Conservation (phyloP, 2,113 vertebrate genomes). For the Rhegmatorhina hoffmannsi region DNA sequence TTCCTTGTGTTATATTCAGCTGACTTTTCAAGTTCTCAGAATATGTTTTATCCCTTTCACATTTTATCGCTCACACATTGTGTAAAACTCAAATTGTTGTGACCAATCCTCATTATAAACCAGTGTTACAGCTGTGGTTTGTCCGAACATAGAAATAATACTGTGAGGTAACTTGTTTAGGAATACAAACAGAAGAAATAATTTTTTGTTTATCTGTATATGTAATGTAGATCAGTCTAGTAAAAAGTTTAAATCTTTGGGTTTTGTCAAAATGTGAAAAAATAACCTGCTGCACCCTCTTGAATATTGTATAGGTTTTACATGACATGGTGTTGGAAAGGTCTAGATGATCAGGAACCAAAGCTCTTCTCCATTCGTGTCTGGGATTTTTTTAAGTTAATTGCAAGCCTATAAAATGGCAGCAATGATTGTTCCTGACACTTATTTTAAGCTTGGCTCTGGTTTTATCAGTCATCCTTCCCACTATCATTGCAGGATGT, state of each 20-base stretch:
- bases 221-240: not conserved
- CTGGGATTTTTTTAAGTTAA: not conserved
- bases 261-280: not conserved
- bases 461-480: not conserved
- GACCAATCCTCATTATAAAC: not conserved
- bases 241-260: not conserved
- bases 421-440: not conserved
- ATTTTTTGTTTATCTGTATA: not conserved
- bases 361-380: not conserved
- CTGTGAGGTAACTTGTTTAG: not conserved
- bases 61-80: not conserved
- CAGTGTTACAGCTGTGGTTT: not conserved
- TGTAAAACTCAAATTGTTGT: not conserved
- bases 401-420: not conserved
- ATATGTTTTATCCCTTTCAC: not conserved
- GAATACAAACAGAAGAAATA: not conserved
- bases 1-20: not conserved
- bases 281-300: not conserved
- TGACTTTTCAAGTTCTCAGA: not conserved
- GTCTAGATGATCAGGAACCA: not conserved
- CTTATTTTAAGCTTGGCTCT: not conserved
- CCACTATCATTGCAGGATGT: fast-evolving
- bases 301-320: not conserved
- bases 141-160: not conserved
- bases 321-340: not conserved